Conservation (phyloP, 2,888 invertebrate species). For the Sinhomidia bicolor region DNA sequence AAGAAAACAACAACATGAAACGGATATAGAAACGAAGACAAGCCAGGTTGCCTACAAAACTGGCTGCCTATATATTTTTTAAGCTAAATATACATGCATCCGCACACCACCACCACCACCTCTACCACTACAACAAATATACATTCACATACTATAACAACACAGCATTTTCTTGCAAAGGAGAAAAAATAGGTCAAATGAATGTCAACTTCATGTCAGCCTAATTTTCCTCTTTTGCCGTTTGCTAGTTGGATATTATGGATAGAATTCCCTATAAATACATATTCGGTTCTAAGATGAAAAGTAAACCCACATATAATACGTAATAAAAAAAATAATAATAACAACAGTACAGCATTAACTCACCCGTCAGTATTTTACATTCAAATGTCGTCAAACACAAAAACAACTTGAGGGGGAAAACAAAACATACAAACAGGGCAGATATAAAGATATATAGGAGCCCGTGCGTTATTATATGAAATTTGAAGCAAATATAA, state of each 20-base stretch:
- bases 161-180: background rate
- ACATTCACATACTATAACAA: background rate
- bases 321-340: background rate
- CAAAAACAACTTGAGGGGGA: background rate
- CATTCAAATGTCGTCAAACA: slow-evolving; percentile 25
- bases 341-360: background rate
- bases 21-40: slow-evolving; percentile 50
- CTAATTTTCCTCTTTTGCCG: slow-evolving; percentile 66
- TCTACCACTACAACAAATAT: background rate
- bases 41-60: slow-evolving; percentile 60
- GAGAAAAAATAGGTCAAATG: slow-evolving; percentile 69
- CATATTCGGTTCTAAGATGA: background rate
- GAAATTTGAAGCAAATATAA: slow-evolving; percentile 42
- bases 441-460: background rate
- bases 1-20: slow-evolving; percentile 46
- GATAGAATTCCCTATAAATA: background rate
- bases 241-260: background rate
- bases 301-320: background rate
- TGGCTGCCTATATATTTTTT: slow-evolving; percentile 54
- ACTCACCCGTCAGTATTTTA: background rate
- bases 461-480: background rate
- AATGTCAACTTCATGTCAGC: slow-evolving; percentile 73
- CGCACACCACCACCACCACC: background rate
- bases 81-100: slow-evolving; percentile 15
- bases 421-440: slow-evolving; percentile 33